Conservation (phyloP, 2,797 vertebrate species). For the Thunnus albacares region DNA sequence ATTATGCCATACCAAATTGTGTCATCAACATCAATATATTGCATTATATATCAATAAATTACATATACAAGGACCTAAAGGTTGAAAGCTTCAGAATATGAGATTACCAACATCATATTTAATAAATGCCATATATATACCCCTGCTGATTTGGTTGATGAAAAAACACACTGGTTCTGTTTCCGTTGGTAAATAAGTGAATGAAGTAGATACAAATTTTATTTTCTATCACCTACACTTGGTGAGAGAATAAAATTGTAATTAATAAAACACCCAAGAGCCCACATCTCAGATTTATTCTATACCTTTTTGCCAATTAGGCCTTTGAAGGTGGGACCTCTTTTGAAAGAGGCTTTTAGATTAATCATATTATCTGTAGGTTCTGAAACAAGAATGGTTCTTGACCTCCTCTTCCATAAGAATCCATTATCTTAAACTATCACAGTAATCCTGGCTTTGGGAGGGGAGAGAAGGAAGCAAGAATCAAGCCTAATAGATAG, state of each 20-base stretch:
- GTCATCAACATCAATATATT: slow-evolving; percentile 80
- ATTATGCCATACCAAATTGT: slow-evolving; percentile 67
- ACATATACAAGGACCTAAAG: slow-evolving; percentile 71
- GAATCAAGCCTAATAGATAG: slow-evolving; percentile 99
- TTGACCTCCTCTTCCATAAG: slow-evolving; percentile 98
- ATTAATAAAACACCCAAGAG: slow-evolving; percentile 81
- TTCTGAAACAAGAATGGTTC: slow-evolving; percentile 97
- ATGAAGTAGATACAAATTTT: slow-evolving; percentile 81
- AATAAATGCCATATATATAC: slow-evolving; percentile 63
- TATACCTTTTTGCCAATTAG: slow-evolving; percentile 94
- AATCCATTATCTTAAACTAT: slow-evolving; percentile 99
- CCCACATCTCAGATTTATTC: slow-evolving; percentile 88
- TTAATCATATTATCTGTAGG: slow-evolving; percentile 99
- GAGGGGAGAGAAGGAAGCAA: slow-evolving; percentile 95
- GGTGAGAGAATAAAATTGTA: slow-evolving; percentile 77
- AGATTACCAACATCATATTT: slow-evolving; percentile 69
- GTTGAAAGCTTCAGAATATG: slow-evolving; percentile 72
- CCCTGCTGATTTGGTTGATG: slow-evolving; percentile 61
- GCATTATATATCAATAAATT: slow-evolving; percentile 71
- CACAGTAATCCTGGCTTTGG: slow-evolving; percentile 99
- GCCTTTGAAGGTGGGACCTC: slow-evolving; percentile 93
- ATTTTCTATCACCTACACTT: slow-evolving; percentile 78
- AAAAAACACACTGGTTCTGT: slow-evolving; percentile 56
- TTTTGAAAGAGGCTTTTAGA: slow-evolving; percentile 99
- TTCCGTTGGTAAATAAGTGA: slow-evolving; percentile 72